Evolutionary conservation across 1,140 invertebrate genomes (phyloP), one percentile per base, ranked within the genome.

Genomic region (Cylas formicarius): DNA sequence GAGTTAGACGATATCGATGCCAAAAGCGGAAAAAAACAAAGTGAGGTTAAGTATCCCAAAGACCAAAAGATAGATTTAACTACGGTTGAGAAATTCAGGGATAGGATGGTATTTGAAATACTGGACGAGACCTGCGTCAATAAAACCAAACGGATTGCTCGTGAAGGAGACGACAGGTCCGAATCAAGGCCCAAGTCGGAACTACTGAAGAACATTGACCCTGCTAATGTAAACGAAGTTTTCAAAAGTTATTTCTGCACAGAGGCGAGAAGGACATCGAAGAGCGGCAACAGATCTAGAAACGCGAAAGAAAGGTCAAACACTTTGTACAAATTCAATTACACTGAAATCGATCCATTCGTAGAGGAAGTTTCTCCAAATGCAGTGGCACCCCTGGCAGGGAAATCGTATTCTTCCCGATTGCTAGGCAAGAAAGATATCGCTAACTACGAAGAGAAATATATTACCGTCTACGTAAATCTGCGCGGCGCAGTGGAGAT

Each of bases 101-200:
- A 48, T 10, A 42, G 55, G 24, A 5, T 54, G 11, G 17, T 50
- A 9, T 57, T 47, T 35, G 55, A 57, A 33, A 43, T 43, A 17
- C 52, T 57, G 24, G 55, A 56, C 2, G 41, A 53, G 22, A 14
- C 28, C n/a, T 53, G 51, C 23, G 33, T 56, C 18, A 33, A 45
- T n/a, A 37, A 48, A 9, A 47, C 39, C 3, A 50, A 50, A 38
- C 17, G 44, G 9, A 16, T 36, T 16, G 20, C 41, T 19, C 14
- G 39, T 9, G 27, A 35, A 16, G 8, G n/a, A 1, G 29, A 4
- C 8, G 23, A 19, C 1, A 28, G 13, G 28, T 27, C 36, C 6
- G 23, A 9, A 17, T 11, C 32, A 22, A 41, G 29, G 32, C 44
- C 49, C 13, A 50, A 51, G 20, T 38, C 48, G 8, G 33, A 50